Conservation (phyloP, 2,888 invertebrate genomes). For the Branchellion lobata region DNA sequence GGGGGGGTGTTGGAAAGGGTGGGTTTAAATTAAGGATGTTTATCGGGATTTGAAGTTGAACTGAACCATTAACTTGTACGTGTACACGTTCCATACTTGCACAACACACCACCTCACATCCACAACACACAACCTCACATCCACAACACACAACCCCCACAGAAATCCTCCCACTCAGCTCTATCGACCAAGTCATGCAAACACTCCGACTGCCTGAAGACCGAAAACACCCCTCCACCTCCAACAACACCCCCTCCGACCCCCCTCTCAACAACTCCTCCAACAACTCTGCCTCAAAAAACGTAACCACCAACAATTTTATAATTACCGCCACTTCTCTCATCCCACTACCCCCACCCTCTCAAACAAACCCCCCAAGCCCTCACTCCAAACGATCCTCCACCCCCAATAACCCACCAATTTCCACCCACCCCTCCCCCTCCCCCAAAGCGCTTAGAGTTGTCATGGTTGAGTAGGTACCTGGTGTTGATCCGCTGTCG, state of each 20-base stretch:
- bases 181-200: background rate
- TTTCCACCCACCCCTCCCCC: background rate
- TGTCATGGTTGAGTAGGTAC: slow-evolving; percentile 79
- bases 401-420: background rate
- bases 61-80: too few relatives aligned
- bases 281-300: background rate
- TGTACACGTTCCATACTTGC: too few relatives aligned
- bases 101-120: too few relatives aligned
- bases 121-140: too few relatives aligned
- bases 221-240: background rate
- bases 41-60: too few relatives aligned
- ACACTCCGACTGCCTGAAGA: background rate
- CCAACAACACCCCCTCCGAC: background rate
- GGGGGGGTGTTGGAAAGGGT: too few relatives aligned
- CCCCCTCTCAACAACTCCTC: background rate
- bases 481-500: slow-evolving; percentile 86
- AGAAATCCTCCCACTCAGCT: background rate
- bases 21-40: too few relatives aligned
- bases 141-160: too few relatives aligned
- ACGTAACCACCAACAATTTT: too few relatives aligned
- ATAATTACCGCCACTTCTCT: too few relatives aligned
- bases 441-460: slow-evolving; percentile 60
- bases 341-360: background rate
- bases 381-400: background rate
- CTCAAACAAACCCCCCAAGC: too few relatives aligned